phyloP scores from a whole-genome alignment of 2,888 invertebrate genomes.

The Cephus sareptanus region DNA sequence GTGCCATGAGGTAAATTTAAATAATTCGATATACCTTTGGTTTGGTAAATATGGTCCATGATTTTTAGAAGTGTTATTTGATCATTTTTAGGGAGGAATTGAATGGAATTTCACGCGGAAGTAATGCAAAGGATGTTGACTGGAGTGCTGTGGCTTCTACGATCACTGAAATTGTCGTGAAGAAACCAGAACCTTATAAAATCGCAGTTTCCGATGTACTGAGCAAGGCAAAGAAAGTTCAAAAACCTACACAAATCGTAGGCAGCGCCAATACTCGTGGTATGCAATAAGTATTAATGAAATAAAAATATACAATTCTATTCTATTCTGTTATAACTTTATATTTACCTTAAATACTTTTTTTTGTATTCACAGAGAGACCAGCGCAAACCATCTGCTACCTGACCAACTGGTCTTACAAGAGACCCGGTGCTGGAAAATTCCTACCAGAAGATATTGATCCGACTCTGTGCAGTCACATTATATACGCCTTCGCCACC shows the following conservation, averaged over 20 bases:
- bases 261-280: constrained; percentile 53
- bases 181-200: constrained; percentile 81
- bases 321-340: background rate
- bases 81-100: constrained; percentile 78
- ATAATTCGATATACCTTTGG: background rate
- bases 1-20: constrained; percentile 80
- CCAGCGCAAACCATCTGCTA: constrained; percentile 93
- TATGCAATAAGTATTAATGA: background rate
- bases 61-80: background rate
- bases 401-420: constrained; percentile 95
- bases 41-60: background rate
- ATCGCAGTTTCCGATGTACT: constrained; percentile 81
- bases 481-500: constrained; percentile 95
- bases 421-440: constrained; percentile 87
- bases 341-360: background rate
- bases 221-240: constrained; percentile 70
- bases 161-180: constrained; percentile 70
- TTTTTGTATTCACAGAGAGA: constrained; percentile 71
- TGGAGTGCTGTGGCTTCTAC: constrained; percentile 84
- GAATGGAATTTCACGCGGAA: constrained; percentile 84
- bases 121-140: constrained; percentile 86
- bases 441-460: constrained; percentile 92
- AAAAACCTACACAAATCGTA: constrained; percentile 75
- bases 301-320: background rate
- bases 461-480: constrained; percentile 89